Evolutionary conservation across 2,888 invertebrate genomes (phyloP).

Genomic region (Deilephila porcellus): DNA sequence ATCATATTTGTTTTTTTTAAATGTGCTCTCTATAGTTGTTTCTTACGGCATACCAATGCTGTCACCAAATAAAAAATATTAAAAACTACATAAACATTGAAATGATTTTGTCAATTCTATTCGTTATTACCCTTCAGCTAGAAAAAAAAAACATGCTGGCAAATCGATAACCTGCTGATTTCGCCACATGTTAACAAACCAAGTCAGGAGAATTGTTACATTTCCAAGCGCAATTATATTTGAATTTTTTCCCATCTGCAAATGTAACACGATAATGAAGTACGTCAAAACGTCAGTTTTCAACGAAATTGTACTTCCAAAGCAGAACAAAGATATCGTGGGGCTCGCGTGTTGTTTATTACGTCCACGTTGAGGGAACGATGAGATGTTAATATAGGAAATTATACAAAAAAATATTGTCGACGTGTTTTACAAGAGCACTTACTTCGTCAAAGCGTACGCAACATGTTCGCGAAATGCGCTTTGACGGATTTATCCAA

Average conservation of each 20-base stretch:
- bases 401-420: slow-evolving; percentile 62
- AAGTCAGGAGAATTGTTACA: not conserved
- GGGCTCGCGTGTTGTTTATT: slow-evolving; percentile 59
- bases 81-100: too few relatives aligned
- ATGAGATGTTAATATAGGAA: slow-evolving; percentile 59
- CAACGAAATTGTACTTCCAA: slow-evolving; percentile 37
- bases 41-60: too few relatives aligned
- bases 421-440: slow-evolving; percentile 57
- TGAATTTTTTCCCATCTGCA: not conserved
- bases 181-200: too few relatives aligned
- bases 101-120: too few relatives aligned
- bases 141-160: too few relatives aligned
- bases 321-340: slow-evolving; percentile 37
- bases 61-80: too few relatives aligned
- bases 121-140: too few relatives aligned
- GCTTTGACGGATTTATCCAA: slow-evolving; percentile 52
- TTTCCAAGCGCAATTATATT: too few relatives aligned
- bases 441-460: slow-evolving; percentile 54
- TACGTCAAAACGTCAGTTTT: slow-evolving; percentile 18
- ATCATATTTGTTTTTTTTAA: too few relatives aligned
- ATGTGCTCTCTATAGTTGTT: too few relatives aligned
- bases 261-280: slow-evolving; percentile 20
- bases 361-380: slow-evolving; percentile 50
- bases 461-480: slow-evolving; percentile 46
- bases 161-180: too few relatives aligned